These are phyloP conservation scores for Ameiurus melas DNA, from an alignment of 2,113 vertebrate species.

Conservation along the genomic window DNA sequence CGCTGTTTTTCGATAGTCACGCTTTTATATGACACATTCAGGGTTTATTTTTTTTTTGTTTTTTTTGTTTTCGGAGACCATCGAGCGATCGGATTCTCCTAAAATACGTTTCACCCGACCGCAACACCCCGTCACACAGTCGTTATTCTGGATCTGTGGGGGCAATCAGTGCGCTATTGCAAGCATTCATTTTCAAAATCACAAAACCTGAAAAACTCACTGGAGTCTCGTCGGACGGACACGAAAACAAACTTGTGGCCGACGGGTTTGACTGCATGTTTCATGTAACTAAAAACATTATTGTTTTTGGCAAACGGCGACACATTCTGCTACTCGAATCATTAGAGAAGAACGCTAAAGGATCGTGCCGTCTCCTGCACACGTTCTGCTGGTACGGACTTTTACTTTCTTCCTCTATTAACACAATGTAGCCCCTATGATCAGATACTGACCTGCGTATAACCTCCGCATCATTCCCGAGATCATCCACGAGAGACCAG, in stretches of 20 bases:
- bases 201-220: background rate
- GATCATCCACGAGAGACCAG: constrained; percentile 5
- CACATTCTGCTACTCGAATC: background rate
- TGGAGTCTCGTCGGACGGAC: background rate
- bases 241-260: constrained; percentile 1
- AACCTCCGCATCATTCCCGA: background rate
- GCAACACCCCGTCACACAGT: background rate
- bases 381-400: background rate
- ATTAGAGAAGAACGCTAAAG: background rate
- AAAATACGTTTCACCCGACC: constrained; percentile 26
- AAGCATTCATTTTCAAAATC: constrained; percentile 17
- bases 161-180: constrained; percentile 13
- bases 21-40: constrained; percentile 44
- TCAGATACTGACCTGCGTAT: background rate
- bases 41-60: no score
- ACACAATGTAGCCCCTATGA: background rate
- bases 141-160: constrained; percentile 29
- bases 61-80: constrained; percentile 1
- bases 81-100: constrained; percentile 14
- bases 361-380: background rate
- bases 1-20: constrained; percentile 34
- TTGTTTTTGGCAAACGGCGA: background rate
- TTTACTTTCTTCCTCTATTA: background rate
- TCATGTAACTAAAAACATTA: background rate
- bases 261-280: background rate